Base-by-base conservation (phyloP, 2,113 vertebrate species). In the Mugil cephalus region DNA sequence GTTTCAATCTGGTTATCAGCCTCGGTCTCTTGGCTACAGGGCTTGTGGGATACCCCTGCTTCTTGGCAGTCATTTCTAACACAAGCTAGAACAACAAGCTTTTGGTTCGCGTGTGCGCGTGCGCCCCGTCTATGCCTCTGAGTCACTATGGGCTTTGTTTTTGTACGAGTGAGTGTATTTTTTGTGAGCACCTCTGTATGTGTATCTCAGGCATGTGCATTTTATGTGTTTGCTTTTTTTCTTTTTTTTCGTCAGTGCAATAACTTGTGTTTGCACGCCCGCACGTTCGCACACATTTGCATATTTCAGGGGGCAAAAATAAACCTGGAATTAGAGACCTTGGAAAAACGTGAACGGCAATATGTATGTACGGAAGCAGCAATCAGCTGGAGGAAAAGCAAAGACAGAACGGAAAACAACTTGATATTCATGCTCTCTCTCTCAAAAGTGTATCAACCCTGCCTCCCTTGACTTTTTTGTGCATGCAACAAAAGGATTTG, bases 1-100 rank as follows among this genome's bases (percentile, higher is more conserved):
- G 74, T 89, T 67, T 89, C 91, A 93, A 91, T 91, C 85, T 93
- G 73, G 88, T 84, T 91, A 83, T 93, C 93, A 88, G 21, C 24
- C 8, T 47, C 4, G 69, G 79, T 87, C 83, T 90, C 79, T 82
- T 86, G 85, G 94, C 94, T 91, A 80, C 89, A 88, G 93, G 94
- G 92, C 91, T 90, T 86, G 79, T 91, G 93, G 94, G 92, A 93
- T 87, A 93, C 81, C 92, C 90, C 86, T 82, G 55, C 46, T 73
- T 82, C 85, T 91, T 92, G 90, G 92, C 91, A 92, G 88, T 84
- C 81, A 80, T 70, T 89, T 95, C 80, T 91, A 90, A 90, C 77
- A 78, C 86, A 80, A 93, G 88, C 89, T 88, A 50, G 82, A 80
- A 89, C 91, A 90, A 90, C 82, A 76, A 39, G 83, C 77, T 83